Base-by-base conservation (phyloP, 2,888 invertebrate species). In the Tipula lateralis region DNA sequence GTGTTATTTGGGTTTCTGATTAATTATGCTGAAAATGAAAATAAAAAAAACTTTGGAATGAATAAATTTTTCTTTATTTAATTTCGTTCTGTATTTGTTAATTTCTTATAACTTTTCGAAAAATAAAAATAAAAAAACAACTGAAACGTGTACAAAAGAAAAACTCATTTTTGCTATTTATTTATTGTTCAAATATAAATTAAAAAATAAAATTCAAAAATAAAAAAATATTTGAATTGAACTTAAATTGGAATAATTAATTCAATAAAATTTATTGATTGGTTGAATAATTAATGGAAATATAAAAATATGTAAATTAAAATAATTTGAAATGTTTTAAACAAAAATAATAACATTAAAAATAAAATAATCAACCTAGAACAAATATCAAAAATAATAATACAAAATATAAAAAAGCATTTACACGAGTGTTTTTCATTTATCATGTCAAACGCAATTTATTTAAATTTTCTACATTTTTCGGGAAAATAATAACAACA, bases 1-100 rank as follows among this genome's bases (percentile, higher is more conserved):
- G 66, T 66, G 66, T 66, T 66, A 66, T 66, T 66, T 66, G 66
- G 66, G 66, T 66, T 66, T 66, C 24, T 66, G 66, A 66, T 66
- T 66, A 66, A 66, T 66, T 66, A 66, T 66, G 66, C 66, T 66
- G 24, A 66, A 66, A 66, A 66, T 66, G 24, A 66, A 24, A 66
- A n/a, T n/a, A 66, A 66, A 3, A 66, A 66, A n/a, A 66, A 66
- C 9, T 66, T 66, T 66, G 24, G 24, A 66, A 66, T 24, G 66
- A 66, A 66, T 66, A 24, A 66, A 66, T 66, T 66, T n/a, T 66
- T 66, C 66, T 66, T 66, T 66, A 66, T 66, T 66, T 66, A 66
- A 66, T 66, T 66, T 66, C 7, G 7, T 66, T 66, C 24, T 66
- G 66, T 66, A 9, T 66, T 66, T 66, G 66, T 66, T 66, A 66